Conservation (phyloP, 2,797 vertebrate species). For the Diglossa cyanea region DNA sequence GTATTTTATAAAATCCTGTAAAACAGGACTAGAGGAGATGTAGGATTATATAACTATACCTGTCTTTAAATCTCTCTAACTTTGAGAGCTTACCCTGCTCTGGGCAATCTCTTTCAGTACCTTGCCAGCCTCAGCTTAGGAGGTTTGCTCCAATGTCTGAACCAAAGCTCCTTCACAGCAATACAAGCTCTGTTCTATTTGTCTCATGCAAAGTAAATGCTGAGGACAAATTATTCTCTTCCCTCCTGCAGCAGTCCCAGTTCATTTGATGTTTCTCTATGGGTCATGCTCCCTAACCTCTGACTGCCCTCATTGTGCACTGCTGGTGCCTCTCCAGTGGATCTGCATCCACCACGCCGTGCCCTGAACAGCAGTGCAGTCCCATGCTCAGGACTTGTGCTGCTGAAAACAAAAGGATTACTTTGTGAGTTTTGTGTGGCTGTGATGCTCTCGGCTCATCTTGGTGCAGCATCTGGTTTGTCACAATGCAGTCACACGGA, state of each 20-base stretch:
- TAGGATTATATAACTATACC: not conserved
- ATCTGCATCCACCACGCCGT: not conserved
- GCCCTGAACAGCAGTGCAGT: not conserved
- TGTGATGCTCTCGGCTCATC: not conserved
- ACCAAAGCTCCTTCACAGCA: not conserved
- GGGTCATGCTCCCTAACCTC: not conserved
- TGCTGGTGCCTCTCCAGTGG: not conserved
- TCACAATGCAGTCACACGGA: not conserved
- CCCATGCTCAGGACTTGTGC: not conserved
- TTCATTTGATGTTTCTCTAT: not conserved
- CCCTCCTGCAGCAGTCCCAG: not conserved
- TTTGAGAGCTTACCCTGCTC: not conserved
- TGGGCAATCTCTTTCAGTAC: not conserved
- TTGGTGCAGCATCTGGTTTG: not conserved
- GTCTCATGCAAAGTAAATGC: not conserved
- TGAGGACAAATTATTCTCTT: not conserved
- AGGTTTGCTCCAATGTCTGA: not conserved
- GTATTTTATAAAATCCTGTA: not conserved
- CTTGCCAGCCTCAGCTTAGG: fast-evolving
- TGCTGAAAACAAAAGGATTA: not conserved
- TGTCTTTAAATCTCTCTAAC: not conserved
- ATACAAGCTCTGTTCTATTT: not conserved
- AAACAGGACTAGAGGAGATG: not conserved
- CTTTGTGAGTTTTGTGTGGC: not conserved
- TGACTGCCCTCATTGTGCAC: not conserved